Evolutionary conservation across 2,888 invertebrate species (phyloP).

Genomic region (Tethea ocularis): DNA sequence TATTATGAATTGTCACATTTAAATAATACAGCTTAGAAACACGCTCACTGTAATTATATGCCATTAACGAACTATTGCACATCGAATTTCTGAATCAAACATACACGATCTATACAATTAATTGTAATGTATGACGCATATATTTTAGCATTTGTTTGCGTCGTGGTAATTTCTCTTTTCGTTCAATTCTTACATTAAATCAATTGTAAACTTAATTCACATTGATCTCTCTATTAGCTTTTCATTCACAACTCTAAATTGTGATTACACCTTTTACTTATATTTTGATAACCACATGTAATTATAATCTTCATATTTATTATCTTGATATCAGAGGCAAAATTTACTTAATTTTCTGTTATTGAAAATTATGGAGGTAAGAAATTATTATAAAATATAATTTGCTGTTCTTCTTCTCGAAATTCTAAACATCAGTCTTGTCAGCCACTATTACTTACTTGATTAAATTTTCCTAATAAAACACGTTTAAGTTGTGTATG

Average conservation of each 20-base stretch:
- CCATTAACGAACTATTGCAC: slow-evolving; percentile 7
- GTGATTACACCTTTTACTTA: neutral
- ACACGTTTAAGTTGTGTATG: neutral
- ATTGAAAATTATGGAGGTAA: neutral
- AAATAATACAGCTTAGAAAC: slow-evolving; percentile 18
- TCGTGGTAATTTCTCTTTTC: neutral
- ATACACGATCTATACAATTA: neutral
- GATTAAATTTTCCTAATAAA: neutral
- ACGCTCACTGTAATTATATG: slow-evolving; percentile 12
- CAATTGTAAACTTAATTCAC: neutral
- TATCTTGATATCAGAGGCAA: neutral
- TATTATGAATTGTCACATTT: slow-evolving; percentile 37
- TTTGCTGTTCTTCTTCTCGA: neutral
- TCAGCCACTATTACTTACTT: neutral
- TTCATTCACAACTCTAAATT: neutral
- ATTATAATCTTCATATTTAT: neutral
- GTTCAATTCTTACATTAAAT: neutral
- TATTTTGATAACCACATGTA: neutral
- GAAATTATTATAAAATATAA: too few species aligned
- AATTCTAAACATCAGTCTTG: neutral
- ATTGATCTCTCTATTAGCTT: neutral
- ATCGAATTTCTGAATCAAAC: neutral
- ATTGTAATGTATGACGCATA: slow-evolving; percentile 10
- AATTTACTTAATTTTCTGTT: slow-evolving; percentile 3
- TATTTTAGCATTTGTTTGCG: slow-evolving; percentile 8